Evolutionary conservation across 2,797 vertebrate genomes (phyloP), one percentile per base, ranked within the genome.

Genomic region (Epinephelus malabaricus): DNA sequence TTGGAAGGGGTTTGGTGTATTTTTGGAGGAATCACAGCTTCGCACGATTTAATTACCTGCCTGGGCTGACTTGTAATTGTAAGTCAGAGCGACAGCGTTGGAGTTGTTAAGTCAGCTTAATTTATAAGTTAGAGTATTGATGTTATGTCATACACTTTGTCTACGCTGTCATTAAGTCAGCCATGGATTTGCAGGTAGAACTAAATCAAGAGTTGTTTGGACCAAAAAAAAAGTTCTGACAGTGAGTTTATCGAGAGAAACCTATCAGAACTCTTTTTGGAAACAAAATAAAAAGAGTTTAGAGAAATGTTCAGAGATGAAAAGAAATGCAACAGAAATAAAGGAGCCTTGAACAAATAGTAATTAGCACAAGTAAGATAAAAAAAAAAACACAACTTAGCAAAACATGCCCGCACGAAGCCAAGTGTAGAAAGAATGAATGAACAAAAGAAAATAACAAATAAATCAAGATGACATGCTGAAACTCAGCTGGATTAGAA

Each of bases 21-120:
- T 89, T 90, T 89, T 55, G 84, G 84, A 92, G 69, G 69, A 85
- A 76, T 73, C 30, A 25, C 73, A 82, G 79, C 79, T 47, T 77
- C 5, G 8, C 12, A 51, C 15, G 11, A 1, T 80, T 83, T 90
- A 88, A 92, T 92, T 90, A 76, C 81, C 78, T 84, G 66, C 81
- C 63, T 21, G 23, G 2, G 43, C 69, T 60, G 69, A 75, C 59
- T 78, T 73, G 59, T 84, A 83, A 83, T 72, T 76, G 53, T 73
- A 80, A 82, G 73, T 73, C 2, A 38, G 49, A 78, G 56, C 7
- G 63, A 77, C 70, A 73, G 62, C 1, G 1, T 40, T 18, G 3
- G 67, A 73, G 63, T 72, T 72, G 68, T 78, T 69, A 64, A 78
- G 73, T 80, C 67, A 76, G 27, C 27, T 71, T 77, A 11, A 71